Base-by-base conservation (phyloP, 1,140 invertebrate species). In the Drosophila funebris region DNA sequence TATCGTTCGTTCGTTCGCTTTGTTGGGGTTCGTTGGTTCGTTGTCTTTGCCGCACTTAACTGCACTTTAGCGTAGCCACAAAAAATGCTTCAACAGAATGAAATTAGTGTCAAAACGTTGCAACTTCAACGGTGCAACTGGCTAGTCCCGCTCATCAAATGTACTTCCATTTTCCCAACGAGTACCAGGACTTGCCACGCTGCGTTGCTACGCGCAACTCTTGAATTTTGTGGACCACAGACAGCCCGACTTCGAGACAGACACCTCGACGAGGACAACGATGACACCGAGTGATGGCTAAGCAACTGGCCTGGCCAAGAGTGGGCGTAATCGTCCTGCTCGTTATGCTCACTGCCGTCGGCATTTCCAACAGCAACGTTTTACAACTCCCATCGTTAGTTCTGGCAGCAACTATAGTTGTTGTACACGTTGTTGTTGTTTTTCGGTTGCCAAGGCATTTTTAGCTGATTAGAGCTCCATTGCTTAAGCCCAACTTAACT, bases 91-190 rank as follows among this genome's bases (percentile, higher is more conserved):
- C 72, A 61, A 71, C 44, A 13, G 62, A 88, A 88, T 77, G 79
- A 89, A 88, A 88, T 88, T 88, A 88, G 83, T 88, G 83, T 88
- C 84, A 77, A 88, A 88, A 83, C 76, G 78, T 66, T 88, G 83
- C 58, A 73, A 60, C 66, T 79, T 74, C 72, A 79, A 79, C 68
- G 64, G 61, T 79, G 70, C 76, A 79, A 79, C 68, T 63, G 52
- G 68, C 67, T 56, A 70, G 60, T 73, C 68, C 44, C 5, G 29
- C 77, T 66, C 56, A 64, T 79, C 58, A 71, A 74, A 70, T 78
- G 31, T 64, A 58, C 53, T 52, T 50, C 29, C 62, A 71, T 48
- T 48, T 61, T 48, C 29, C 36, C 57, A n/a, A 31, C 58, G 33
- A 48, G 13, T 61, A 27, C 31, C 9, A 44, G 20, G 16, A 39